Evolutionary conservation across 2,888 invertebrate species (phyloP).

Genomic region (Apotomis turbidana): DNA sequence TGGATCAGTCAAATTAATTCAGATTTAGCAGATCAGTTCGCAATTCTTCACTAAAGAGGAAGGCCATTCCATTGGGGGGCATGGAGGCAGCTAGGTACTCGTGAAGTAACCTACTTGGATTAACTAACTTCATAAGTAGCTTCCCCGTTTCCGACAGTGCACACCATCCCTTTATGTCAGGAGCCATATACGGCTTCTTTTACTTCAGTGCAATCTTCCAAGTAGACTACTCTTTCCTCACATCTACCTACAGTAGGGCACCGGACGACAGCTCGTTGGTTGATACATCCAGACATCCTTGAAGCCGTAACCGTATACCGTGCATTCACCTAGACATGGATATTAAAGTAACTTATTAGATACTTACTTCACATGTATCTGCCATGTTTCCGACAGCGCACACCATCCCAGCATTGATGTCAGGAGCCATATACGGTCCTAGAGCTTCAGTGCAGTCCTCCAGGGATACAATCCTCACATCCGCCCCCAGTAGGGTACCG

Average conservation of each 20-base stretch:
- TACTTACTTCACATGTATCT: conserved; percentile 71
- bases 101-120: not conserved
- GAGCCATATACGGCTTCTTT: conserved; percentile 66
- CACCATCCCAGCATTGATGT: conserved; percentile 67
- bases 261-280: conserved; percentile 59
- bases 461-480: conserved; percentile 64
- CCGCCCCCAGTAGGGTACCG: conserved; percentile 59
- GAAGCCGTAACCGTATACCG: conserved; percentile 72
- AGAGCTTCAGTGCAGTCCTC: conserved; percentile 64
- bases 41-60: too few species aligned
- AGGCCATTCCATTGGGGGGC: too few species aligned
- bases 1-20: too few species aligned
- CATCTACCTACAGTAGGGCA: conserved; percentile 57
- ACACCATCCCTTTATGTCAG: conserved; percentile 71
- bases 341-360: not conserved
- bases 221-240: conserved; percentile 61
- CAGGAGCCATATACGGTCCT: conserved; percentile 66
- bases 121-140: conserved; percentile 71
- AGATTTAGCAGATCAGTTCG: too few species aligned
- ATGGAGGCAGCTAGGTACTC: not conserved
- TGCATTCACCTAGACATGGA: conserved; percentile 66
- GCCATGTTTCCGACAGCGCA: conserved; percentile 72
- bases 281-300: conserved; percentile 45
- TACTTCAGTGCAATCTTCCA: conserved; percentile 67
- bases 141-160: conserved; percentile 69